Evolutionary conservation across 2,797 vertebrate genomes (phyloP).

Genomic region (Gallirallus australis): DNA sequence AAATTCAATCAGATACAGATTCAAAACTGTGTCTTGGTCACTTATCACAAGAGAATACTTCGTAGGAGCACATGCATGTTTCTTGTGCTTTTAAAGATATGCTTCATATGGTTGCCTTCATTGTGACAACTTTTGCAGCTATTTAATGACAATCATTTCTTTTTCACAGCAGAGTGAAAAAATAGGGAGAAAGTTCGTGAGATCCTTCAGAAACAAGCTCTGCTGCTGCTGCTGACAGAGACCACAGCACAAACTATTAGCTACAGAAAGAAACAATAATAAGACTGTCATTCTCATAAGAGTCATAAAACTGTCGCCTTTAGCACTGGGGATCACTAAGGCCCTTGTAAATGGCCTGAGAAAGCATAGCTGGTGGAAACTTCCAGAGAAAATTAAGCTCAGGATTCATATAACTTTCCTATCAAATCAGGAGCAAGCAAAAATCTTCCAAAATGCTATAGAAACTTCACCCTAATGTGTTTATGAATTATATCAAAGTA

Average conservation of each 20-base stretch:
- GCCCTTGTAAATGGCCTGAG: background rate
- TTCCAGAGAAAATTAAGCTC: background rate
- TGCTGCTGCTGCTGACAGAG: background rate
- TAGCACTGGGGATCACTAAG: background rate
- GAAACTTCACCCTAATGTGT: background rate
- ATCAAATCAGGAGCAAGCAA: background rate
- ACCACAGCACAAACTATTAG: background rate
- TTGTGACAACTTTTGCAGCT: background rate
- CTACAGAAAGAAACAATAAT: background rate
- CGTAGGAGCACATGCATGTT: background rate
- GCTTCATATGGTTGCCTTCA: background rate
- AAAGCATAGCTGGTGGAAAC: background rate
- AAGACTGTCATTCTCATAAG: background rate
- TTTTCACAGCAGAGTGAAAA: background rate
- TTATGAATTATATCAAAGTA: background rate
- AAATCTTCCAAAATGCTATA: background rate
- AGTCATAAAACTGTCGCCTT: background rate
- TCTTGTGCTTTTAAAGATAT: background rate
- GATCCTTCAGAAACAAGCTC: background rate
- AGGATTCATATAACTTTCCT: background rate
- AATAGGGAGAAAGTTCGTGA: background rate
- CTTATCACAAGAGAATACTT: background rate
- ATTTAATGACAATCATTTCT: background rate
- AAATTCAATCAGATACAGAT: constrained; percentile 37
- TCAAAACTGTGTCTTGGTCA: background rate